phyloP scores from a whole-genome alignment of 1,140 invertebrate species.

The Galendromus occidentalis region DNA sequence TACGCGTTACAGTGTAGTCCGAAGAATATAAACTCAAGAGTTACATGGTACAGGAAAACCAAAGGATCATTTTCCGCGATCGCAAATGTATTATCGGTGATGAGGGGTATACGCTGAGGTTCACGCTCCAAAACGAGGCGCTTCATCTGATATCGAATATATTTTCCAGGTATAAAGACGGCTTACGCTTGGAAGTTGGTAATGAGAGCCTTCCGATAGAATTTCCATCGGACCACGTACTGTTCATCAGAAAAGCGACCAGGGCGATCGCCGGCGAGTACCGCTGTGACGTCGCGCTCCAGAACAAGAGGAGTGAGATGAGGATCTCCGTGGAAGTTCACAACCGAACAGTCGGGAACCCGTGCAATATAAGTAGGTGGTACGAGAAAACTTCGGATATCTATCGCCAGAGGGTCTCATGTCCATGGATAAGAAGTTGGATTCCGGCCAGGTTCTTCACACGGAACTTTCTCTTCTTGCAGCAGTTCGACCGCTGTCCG shows the following conservation, averaged over 20 bases:
- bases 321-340: background rate
- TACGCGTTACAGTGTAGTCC: background rate
- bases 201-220: background rate
- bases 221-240: background rate
- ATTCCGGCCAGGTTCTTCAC: no score
- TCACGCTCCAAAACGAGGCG: no score
- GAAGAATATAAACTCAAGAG: background rate
- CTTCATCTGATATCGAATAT: no score
- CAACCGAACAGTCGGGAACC: background rate
- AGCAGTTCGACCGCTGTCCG: no score
- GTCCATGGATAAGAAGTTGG: no score
- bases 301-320: slow-evolving; percentile 7
- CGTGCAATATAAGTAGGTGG: background rate
- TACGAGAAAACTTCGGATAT: no score
- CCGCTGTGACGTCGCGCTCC: background rate
- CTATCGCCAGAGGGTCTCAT: no score
- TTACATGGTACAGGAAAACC: background rate
- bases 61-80: no score
- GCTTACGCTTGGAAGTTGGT: background rate
- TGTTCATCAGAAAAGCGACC: background rate
- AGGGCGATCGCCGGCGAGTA: background rate
- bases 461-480: no score
- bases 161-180: background rate
- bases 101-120: no score
- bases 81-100: no score